Evolutionary conservation across 2,888 invertebrate genomes (phyloP).

Genomic region (Drosophila picticornis): DNA sequence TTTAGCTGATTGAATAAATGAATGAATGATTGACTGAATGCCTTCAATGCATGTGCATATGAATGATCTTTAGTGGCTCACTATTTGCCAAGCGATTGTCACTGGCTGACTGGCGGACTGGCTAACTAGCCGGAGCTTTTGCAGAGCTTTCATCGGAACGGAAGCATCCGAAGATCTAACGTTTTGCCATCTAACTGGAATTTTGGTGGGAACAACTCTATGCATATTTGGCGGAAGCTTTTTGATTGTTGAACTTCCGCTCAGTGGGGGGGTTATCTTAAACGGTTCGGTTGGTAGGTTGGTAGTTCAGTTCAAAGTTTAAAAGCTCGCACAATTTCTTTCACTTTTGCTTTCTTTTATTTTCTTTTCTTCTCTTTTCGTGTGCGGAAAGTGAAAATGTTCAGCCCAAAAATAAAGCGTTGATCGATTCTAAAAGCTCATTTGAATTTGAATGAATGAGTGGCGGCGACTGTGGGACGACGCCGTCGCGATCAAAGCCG

Average conservation of each 20-base stretch:
- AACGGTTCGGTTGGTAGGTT: slow-evolving; percentile 1
- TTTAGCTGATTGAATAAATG: slow-evolving; percentile 40
- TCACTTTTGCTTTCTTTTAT: slow-evolving; percentile 62
- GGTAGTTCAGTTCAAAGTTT: slow-evolving; percentile 15
- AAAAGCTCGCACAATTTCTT: slow-evolving; percentile 34
- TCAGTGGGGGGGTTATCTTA: neutral
- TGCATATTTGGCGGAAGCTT: slow-evolving; percentile 22
- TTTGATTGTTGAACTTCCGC: slow-evolving; percentile 34
- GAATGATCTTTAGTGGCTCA: slow-evolving; percentile 29
- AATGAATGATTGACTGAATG: slow-evolving; percentile 20
- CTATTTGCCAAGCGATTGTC: slow-evolving; percentile 21
- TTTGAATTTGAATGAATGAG: slow-evolving; percentile 42
- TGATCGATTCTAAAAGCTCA: slow-evolving; percentile 42
- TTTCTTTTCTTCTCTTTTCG: slow-evolving; percentile 17
- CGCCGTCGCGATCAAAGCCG: neutral
- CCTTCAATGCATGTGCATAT: slow-evolving; percentile 16
- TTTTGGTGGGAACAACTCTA: slow-evolving; percentile 10
- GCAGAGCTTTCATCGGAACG: slow-evolving; percentile 14
- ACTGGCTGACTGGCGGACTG: neutral
- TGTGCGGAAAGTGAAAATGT: slow-evolving; percentile 57
- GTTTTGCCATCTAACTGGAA: neutral
- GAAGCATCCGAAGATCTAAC: neutral
- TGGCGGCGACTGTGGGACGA: slow-evolving; percentile 20
- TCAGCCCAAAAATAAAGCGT: slow-evolving; percentile 18
- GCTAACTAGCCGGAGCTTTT: slow-evolving; percentile 11